phyloP scores from a whole-genome alignment of 2,888 invertebrate genomes.

The Lepidonotus clava region DNA sequence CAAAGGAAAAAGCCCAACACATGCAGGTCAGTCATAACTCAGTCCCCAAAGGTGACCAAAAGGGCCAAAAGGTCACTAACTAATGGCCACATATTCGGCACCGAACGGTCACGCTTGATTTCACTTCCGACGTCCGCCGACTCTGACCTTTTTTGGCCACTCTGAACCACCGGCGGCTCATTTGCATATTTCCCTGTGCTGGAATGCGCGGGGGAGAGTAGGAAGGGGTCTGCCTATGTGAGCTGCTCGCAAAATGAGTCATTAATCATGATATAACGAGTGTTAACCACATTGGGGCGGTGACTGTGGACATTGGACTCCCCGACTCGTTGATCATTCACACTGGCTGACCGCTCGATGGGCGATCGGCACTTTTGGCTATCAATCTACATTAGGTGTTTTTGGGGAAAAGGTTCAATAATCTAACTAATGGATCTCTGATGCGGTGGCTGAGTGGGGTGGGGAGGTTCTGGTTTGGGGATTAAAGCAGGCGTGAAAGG shows the following conservation, averaged over 20 bases:
- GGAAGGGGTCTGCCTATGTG: not conserved
- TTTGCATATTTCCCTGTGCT: slow-evolving; percentile 11
- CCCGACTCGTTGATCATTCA: slow-evolving; percentile 42
- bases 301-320: not conserved
- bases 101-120: slow-evolving; percentile 25
- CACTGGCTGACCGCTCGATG: slow-evolving; percentile 18
- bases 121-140: not conserved
- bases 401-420: slow-evolving; percentile 28
- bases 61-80: not conserved
- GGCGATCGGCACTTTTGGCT: slow-evolving; percentile 14
- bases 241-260: not conserved
- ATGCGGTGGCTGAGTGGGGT: not conserved
- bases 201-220: not conserved
- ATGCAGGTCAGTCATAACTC: no score
- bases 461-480: not conserved
- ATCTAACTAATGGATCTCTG: slow-evolving; percentile 42
- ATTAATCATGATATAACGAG: slow-evolving; percentile 39
- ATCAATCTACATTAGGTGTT: slow-evolving; percentile 44
- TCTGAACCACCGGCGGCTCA: slow-evolving; percentile 7
- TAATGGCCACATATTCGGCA: not conserved
- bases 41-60: no score
- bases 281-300: slow-evolving; percentile 6
- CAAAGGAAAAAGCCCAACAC: no score
- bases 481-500: not conserved
- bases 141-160: slow-evolving; percentile 22